Evolutionary conservation across 2,113 vertebrate species (phyloP), one percentile per base, ranked within the genome.

Genomic region (Notarius lentiginosus): DNA sequence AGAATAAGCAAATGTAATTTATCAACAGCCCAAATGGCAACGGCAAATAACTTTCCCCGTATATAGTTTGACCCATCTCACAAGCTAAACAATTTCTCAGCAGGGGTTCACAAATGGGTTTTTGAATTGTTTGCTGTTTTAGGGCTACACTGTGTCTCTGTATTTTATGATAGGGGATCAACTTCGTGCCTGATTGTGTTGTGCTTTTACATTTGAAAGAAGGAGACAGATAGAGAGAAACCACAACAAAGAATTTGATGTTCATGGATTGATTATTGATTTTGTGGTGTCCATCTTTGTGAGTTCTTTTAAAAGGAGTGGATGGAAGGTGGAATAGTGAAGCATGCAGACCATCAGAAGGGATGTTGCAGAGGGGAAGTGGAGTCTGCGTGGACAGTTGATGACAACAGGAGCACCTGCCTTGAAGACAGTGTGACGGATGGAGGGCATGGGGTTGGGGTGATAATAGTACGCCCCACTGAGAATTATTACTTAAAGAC

Each of bases 401-500:
- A 86, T 91, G 91, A 84, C 89, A 90, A 86, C 85, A 68, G 88
- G 90, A 89, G 85, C 88, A 86, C 55, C 82, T 84, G 84, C 70
- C 82, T 66, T 79, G 84, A 84, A 79, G 77, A 49, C 75, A 47
- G 83, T 53, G 49, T 79, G 82, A 61, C 24, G 30, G 84, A 81
- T 85, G 51, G 68, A 75, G 87, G 90, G 76, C 84, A 86, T 79
- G 51, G 66, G 76, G 86, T 88, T 83, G 88, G 73, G 70, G 77
- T 85, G 87, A 87, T 90, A 90, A 91, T 89, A 81, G 84, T 73
- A 65, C 87, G 81, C 87, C 92, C 90, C 81, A 87, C 87, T 61
- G 91, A 77, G 90, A 77, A 60, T 88, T 89, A 90, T 90, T 92
- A 91, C 89, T 91, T 93, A 91, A 91, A 91, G 88, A 92, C 88